Conservation (phyloP, 2,113 vertebrate species). For the Petrocephalus zakoni region DNA sequence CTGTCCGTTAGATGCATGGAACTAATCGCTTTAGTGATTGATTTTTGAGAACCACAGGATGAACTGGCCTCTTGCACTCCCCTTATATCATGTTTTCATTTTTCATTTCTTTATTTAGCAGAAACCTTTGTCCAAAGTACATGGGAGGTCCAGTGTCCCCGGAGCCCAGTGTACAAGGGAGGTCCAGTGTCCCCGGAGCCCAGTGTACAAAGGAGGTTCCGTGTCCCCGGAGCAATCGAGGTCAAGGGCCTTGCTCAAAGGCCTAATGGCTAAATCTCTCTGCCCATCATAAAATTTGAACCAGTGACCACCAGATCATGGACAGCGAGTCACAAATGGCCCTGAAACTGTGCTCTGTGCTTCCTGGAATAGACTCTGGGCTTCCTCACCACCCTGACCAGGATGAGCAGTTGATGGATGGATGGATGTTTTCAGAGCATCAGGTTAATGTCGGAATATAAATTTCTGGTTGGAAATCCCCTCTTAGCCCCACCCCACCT, state of each 20-base stretch:
- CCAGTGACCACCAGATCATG: neutral
- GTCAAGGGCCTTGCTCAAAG: neutral
- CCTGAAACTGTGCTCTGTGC: neutral
- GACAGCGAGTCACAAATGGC: neutral
- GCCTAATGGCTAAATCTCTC: neutral
- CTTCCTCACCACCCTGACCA: neutral
- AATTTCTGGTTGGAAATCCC: neutral
- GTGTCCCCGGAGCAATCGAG: neutral
- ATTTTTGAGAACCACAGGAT: neutral
- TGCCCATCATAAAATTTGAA: neutral
- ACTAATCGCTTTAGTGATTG: neutral
- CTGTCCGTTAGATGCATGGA: neutral
- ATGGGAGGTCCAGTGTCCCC: neutral
- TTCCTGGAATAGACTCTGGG: neutral
- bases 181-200: neutral
- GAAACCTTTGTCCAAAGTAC: neutral
- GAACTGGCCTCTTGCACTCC: neutral
- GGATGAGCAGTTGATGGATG: neutral
- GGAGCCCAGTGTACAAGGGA: neutral
- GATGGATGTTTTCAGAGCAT: neutral
- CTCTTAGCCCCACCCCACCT: neutral
- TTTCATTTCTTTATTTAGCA: neutral
- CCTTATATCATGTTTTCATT: neutral
- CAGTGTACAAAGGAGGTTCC: neutral
- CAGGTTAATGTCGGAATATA: neutral